Percentiles rank a stretch among this genome's conserved stretches.
Conservation (phyloP, 2,797 vertebrate species). For the Pteropus rufus region DNA sequence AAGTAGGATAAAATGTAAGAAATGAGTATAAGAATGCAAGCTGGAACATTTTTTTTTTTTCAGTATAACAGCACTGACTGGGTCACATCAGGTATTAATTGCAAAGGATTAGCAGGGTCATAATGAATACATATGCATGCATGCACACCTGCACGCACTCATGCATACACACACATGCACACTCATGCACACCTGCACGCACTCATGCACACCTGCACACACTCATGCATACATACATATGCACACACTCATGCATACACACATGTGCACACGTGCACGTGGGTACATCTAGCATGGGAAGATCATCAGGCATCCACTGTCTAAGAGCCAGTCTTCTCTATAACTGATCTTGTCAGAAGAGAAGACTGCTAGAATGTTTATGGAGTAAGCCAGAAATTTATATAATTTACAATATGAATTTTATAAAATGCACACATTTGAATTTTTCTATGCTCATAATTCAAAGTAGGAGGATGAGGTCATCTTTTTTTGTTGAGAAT, state of each 20-base stretch:
- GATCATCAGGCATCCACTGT: neutral
- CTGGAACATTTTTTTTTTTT: neutral
- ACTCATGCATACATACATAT: neutral
- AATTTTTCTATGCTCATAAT: neutral
- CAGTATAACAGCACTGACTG: neutral
- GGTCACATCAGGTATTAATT: neutral
- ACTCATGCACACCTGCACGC: neutral
- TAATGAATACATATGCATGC: neutral
- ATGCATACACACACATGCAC: no score
- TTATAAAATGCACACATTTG: neutral
- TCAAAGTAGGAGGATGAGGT: neutral
- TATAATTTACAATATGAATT: neutral
- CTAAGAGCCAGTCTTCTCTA: neutral
- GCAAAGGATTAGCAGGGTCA: neutral
- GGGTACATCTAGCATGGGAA: neutral
- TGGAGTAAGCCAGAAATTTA: neutral
- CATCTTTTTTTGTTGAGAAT: neutral
- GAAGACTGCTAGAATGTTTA: neutral
- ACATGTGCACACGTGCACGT: fast-evolving
- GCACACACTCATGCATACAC: neutral
- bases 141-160: no score
- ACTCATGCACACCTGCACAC: no score
- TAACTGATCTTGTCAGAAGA: neutral
- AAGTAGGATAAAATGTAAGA: neutral
- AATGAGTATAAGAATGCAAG: neutral